Evolutionary conservation across 2,797 vertebrate genomes (phyloP), one percentile per base, ranked within the genome.

Genomic region (Silurus lanzhouensis): DNA sequence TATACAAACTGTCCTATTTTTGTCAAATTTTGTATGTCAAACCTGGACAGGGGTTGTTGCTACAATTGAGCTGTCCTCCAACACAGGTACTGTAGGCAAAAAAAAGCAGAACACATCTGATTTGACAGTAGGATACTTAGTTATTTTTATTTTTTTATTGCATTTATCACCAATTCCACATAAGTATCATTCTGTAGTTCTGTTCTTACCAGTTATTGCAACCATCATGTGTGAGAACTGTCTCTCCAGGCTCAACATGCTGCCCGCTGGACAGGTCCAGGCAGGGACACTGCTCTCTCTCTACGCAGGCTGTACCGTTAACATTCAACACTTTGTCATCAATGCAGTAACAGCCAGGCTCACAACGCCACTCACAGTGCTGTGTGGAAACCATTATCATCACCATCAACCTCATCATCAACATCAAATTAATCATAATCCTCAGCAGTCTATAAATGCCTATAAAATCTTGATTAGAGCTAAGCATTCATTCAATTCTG

Each of bases 171-270:
- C 76, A 14, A 57, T 77, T 19, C 38, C 61, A 25, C 20, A 84
- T 48, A 76, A 15, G 2, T 2, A 13, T 20, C 3, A 57, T 2
- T 70, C 6, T 60, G 20, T 52, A 61, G n/a, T 15, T 17, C 17
- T 78, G 25, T 67, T 66, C 95, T 95, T 84, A 98, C 97, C 97
- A 97, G 93, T 94, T 95, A 92, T 97, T 98, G 87, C 97, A 98
- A 75, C 95, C 95, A 0, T 98, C 96, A 0, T 89, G 85, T 57
- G 89, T 86, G 7, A 84, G 17, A 10, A 87, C 67, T 22, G 82
- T 91, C 44, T 94, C 86, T 13, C 95, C 95, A 0, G 94, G 93
- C 5, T 20, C 90, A 83, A 95, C 90, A 2, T 94, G 88, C 6
- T 9, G 88, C 12, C 96, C 95, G 0, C 93, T 94, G 86, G 84